Evolutionary conservation across 2,888 invertebrate genomes (phyloP), one percentile per base, ranked within the genome.

Genomic region (Stenotaenia linearis): DNA sequence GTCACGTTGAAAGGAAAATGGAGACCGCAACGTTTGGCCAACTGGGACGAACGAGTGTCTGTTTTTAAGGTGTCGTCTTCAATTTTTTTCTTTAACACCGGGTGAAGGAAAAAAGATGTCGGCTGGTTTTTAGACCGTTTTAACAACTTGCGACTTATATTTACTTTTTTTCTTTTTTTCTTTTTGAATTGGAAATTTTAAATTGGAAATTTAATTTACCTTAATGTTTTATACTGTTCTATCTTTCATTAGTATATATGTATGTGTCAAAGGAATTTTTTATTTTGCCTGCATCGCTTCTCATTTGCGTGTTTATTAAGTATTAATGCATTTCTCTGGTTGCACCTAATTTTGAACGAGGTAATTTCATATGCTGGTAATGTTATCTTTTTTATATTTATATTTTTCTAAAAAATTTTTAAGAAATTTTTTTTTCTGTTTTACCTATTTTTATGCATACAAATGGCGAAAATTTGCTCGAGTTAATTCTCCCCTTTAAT

Each of bases 251-350:
- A 61, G 61, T 61, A 61, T 9, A n/a, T n/a, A 25, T 28, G 9
- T 25, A 15, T 56, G 56, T 61, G 61, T 61, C 61, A 25, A 61
- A 61, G 25, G 25, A 23, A 61, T 25, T 61, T 61, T 61, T 61
- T 25, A 25, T 61, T 61, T 23, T 28, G 25, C n/a, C n/a, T 61
- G 61, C 61, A 61, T 61, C 61, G 61, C 61, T 61, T 61, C 61
- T 61, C 61, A 61, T 61, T 61, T 61, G 61, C 61, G 61, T 61
- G 61, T 61, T 61, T 61, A 61, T 61, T 61, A 61, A 61, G 61
- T 61, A 61, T 61, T 61, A 61, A 61, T 61, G 61, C 61, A 61
- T 25, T n/a, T 45, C 61, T 61, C 61, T 28, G 25, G 25, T 61
- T 25, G 61, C 61, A 61, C 61, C 61, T 61, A 61, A 61, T 61